Evolutionary conservation across 2,888 invertebrate species (phyloP).

Genomic region (Theretra japonica): DNA sequence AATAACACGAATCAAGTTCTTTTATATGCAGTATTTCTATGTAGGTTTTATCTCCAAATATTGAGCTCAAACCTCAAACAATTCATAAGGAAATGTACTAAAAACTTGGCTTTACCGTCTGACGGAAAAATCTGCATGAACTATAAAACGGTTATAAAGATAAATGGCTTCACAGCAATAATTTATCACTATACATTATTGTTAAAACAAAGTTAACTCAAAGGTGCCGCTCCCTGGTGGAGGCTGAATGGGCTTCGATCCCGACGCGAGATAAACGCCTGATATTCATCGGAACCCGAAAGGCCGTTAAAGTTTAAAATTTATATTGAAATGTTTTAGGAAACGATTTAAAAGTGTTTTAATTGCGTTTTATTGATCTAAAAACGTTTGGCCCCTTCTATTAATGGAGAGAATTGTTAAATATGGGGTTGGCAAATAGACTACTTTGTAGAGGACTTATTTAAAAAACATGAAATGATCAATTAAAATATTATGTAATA

Average conservation of each 20-base stretch:
- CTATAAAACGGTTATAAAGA: constrained; percentile 8
- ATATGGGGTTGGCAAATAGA: no score
- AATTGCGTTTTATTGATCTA: neutral
- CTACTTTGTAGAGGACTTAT: no score
- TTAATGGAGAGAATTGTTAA: no score
- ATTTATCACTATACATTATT: constrained; percentile 45
- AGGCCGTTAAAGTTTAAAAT: constrained; percentile 5
- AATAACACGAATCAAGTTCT: no score
- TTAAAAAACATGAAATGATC: no score
- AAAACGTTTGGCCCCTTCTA: no score
- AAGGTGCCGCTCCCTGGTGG: constrained; percentile 61
- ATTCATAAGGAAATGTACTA: no score
- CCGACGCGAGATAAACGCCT: constrained; percentile 72
- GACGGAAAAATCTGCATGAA: neutral
- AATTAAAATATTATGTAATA: no score
- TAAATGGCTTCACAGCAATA: constrained; percentile 4
- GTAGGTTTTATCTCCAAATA: no score
- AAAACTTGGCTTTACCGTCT: no score
- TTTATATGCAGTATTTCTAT: no score
- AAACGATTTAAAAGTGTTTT: neutral
- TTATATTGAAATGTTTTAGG: neutral
- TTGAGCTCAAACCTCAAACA: no score
- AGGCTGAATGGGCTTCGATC: constrained; percentile 71
- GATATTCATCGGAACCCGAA: constrained; percentile 56
- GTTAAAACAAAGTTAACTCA: constrained; percentile 68